A percentile compares a stretch with the other conserved stretches of the same genome.
Evolutionary conservation across 1,140 invertebrate species (phyloP).

Genomic region (Eupeodes corollae): DNA sequence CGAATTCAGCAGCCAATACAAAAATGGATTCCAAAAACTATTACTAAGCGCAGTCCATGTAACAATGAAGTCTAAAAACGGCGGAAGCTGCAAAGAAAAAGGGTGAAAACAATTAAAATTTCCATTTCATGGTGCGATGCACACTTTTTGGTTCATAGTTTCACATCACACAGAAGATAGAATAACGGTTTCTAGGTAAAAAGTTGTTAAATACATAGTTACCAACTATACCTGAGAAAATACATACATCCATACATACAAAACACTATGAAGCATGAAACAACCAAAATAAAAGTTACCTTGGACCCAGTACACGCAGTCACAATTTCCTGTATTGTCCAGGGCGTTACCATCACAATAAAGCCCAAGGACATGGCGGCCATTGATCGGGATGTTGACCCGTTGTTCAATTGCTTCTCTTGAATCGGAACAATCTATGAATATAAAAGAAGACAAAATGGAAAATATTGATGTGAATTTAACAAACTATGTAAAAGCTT

Average conservation of each 20-base stretch:
- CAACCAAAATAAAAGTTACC: constrained; percentile 25
- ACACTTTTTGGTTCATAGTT: background rate
- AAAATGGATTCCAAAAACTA: constrained; percentile 79
- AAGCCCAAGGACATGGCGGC: constrained; percentile 78
- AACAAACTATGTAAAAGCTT: too few species aligned
- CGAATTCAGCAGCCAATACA: constrained; percentile 76
- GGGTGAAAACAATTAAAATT: too few species aligned
- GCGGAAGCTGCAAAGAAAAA: constrained; percentile 49
- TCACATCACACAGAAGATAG: background rate
- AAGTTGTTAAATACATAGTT: background rate
- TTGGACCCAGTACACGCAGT: constrained; percentile 72
- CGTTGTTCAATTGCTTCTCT: constrained; percentile 57
- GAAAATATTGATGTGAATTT: background rate
- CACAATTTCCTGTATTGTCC: constrained; percentile 79
- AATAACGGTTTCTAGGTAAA: background rate
- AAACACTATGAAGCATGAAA: background rate
- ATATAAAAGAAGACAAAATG: constrained; percentile 8
- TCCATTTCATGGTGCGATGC: too few species aligned
- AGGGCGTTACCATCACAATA: constrained; percentile 78
- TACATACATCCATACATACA: too few species aligned
- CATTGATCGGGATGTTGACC: constrained; percentile 71
- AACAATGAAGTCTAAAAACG: constrained; percentile 67
- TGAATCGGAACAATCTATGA: constrained; percentile 50
- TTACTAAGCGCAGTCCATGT: constrained; percentile 77
- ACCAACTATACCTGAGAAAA: background rate